Percentiles rank a stretch among this genome's conserved stretches.
These are phyloP conservation scores for Lophius americanus DNA, from an alignment of 2,797 vertebrate species.

Conservation along the genomic window DNA sequence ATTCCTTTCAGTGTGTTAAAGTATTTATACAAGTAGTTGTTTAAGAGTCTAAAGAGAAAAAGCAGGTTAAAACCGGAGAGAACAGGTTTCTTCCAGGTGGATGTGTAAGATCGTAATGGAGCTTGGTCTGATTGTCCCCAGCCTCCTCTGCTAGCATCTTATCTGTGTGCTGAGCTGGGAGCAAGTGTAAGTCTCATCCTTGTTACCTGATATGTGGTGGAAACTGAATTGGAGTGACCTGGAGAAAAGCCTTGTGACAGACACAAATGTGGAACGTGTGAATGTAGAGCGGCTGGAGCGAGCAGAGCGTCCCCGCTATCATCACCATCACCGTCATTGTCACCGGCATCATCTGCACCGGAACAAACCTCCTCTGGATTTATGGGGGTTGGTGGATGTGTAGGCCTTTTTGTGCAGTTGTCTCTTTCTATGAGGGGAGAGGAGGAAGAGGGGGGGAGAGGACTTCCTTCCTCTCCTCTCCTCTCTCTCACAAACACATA, in stretches of 20 bases:
- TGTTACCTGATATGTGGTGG: slow-evolving; percentile 15
- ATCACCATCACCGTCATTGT: slow-evolving; percentile 22
- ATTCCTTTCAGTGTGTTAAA: too few relatives aligned
- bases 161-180: slow-evolving; percentile 30
- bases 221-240: slow-evolving; percentile 40
- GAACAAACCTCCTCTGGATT: slow-evolving; percentile 20
- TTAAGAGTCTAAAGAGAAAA: background rate
- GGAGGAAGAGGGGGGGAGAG: slow-evolving; percentile 9
- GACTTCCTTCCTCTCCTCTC: slow-evolving; percentile 47
- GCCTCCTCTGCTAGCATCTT: slow-evolving; percentile 20
- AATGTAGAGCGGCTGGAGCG: slow-evolving; percentile 10
- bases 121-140: background rate
- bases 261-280: slow-evolving; percentile 25
- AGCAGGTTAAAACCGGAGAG: background rate
- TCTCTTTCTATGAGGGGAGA: slow-evolving; percentile 29
- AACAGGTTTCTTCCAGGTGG: background rate
- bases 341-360: slow-evolving; percentile 19
- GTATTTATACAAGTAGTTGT: too few relatives aligned
- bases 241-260: background rate
- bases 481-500: slow-evolving; percentile 4
- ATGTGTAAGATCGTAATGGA: background rate
- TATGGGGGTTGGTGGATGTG: slow-evolving; percentile 11
- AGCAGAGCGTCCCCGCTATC: slow-evolving; percentile 11
- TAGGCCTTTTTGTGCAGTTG: slow-evolving; percentile 38
- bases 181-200: slow-evolving; percentile 40